A percentile compares a stretch with the other conserved stretches of the same genome.
phyloP scores from a whole-genome alignment of 2,888 invertebrate species.

The Drosophila multiciliata region DNA sequence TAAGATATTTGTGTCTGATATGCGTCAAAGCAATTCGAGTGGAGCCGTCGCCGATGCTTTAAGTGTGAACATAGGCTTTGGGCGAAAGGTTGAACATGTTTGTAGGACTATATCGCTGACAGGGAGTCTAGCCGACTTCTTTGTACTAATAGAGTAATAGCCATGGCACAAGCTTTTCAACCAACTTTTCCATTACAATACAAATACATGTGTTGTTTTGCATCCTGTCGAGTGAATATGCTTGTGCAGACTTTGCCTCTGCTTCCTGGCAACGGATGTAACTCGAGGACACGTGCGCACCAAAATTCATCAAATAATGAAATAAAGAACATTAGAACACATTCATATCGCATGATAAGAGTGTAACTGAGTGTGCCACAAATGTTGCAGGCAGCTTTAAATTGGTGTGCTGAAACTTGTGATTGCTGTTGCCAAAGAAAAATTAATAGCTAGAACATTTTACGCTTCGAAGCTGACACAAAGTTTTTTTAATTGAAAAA shows the following conservation, averaged over 20 bases:
- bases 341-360: background rate
- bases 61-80: background rate
- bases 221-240: slow-evolving; percentile 66
- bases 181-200: slow-evolving; percentile 25
- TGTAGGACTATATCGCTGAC: slow-evolving; percentile 58
- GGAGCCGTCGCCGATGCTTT: slow-evolving; percentile 14
- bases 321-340: slow-evolving; percentile 29
- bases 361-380: slow-evolving; percentile 10
- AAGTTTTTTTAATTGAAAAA: slow-evolving; percentile 62
- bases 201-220: slow-evolving; percentile 35
- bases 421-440: slow-evolving; percentile 24
- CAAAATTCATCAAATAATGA: slow-evolving; percentile 55
- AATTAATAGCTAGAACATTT: slow-evolving; percentile 45
- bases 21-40: slow-evolving; percentile 53
- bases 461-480: slow-evolving; percentile 15
- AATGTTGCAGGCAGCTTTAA: slow-evolving; percentile 20
- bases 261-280: slow-evolving; percentile 66
- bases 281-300: slow-evolving; percentile 62
- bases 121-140: slow-evolving; percentile 43
- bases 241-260: slow-evolving; percentile 17
- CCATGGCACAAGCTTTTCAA: slow-evolving; percentile 34
- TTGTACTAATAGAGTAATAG: slow-evolving; percentile 66
- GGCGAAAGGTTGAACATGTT: background rate
- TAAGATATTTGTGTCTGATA: slow-evolving; percentile 72
- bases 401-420: background rate